Evolutionary conservation across 2,888 invertebrate species (phyloP), one percentile per base, ranked within the genome.

Genomic region (Colostygia pectinataria): DNA sequence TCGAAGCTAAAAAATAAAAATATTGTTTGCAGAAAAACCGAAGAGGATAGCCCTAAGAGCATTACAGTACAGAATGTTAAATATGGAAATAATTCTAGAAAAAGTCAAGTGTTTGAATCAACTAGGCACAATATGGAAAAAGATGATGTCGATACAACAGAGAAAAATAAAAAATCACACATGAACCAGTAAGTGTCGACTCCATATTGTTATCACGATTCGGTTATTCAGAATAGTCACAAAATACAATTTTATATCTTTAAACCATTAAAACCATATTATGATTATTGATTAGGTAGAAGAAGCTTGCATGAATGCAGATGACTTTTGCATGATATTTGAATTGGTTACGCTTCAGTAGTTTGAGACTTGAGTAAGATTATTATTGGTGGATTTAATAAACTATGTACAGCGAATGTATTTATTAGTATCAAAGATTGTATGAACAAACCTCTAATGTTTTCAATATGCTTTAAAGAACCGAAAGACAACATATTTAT

Each of bases 131-230:
- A 93, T 44, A 93, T 94, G 55, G 95, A 95, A 59, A 91, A 93
- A 68, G 95, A 95, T 67, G 95, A 95, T 79, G 92, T 93, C 74
- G 95, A 95, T 38, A 92, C 93, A 20, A 93, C 92, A 60, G 94
- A 94, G 61, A 94, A 93, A 88, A 83, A 72, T 80, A 89, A 84
- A 84, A 90, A 89, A 75, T 70, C 73, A 46, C 78, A 80, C 76
- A 67, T 63, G 70, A 75, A 83, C 70, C 86, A 84, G 89, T 90
- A 90, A 90, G 89, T 89, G 66, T 55, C 39, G 52, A 52, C 39
- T 36, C 44, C 39, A 45, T 49, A 43, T 36, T 40, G 50, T 27
- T 36, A 34, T 41, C 40, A 45, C 44, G 44, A 39, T 34, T 50
- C 45, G 31, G 25, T 33, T 38, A n/a, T 2, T 48, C 43, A 18